Percentiles rank a stretch among this genome's conserved stretches.
phyloP scores from a whole-genome alignment of 2,113 vertebrate genomes.

The Chitala chitala region DNA sequence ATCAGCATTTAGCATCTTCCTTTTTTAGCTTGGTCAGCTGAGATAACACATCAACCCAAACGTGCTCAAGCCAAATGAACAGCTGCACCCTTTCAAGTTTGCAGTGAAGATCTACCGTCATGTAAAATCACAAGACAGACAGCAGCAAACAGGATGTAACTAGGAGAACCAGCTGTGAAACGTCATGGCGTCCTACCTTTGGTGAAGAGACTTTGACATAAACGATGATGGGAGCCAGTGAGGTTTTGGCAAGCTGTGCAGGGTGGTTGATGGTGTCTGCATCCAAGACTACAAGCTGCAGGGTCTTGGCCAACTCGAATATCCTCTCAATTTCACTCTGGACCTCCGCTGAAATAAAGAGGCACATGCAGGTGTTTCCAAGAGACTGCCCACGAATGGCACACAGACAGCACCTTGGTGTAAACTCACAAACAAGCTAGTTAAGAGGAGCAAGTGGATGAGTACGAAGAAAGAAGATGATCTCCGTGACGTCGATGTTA shows the following conservation, averaged over 20 bases:
- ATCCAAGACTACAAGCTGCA: constrained; percentile 89
- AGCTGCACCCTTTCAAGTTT: too few species aligned
- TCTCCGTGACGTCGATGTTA: neutral
- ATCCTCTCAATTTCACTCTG: constrained; percentile 96
- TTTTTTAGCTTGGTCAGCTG: too few species aligned
- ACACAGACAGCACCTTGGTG: neutral
- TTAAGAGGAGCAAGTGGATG: neutral
- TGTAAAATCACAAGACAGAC: neutral
- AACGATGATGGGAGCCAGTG: constrained; percentile 87
- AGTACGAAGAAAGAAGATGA: neutral
- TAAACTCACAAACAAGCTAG: neutral
- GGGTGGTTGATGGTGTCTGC: constrained; percentile 97
- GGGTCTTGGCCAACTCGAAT: constrained; percentile 91
- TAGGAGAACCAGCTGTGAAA: neutral
- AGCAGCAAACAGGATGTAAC: neutral
- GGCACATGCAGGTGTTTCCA: neutral
- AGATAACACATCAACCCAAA: too few species aligned
- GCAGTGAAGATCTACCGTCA: too few species aligned
- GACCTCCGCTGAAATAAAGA: constrained; percentile 76
- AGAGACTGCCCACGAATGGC: neutral
- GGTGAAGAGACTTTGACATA: constrained; percentile 96
- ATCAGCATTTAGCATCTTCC: too few species aligned
- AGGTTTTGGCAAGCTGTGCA: constrained; percentile 89
- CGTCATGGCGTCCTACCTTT: constrained; percentile 62
- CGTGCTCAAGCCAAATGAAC: too few species aligned